Evolutionary conservation across 2,888 invertebrate species (phyloP).

Genomic region (Mycalesis mineus): DNA sequence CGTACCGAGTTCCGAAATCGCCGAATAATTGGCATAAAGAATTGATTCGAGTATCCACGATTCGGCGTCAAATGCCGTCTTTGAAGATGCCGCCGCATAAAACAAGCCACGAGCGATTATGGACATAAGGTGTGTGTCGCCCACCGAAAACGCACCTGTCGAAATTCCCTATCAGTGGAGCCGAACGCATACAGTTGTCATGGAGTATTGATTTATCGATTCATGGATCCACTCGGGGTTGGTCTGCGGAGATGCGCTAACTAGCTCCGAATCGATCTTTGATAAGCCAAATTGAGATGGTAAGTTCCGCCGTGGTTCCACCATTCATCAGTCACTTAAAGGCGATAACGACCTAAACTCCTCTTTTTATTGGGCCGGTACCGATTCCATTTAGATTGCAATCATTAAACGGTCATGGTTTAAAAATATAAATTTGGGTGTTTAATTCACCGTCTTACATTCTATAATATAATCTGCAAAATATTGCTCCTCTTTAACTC

Average conservation of each 20-base stretch:
- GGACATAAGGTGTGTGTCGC: conserved; percentile 56
- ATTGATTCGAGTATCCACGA: conserved; percentile 30
- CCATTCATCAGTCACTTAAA: conserved; percentile 75
- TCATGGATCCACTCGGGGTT: conserved; percentile 47
- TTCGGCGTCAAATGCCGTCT: conserved; percentile 35
- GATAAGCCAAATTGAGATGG: conserved; percentile 76
- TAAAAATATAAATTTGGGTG: neutral
- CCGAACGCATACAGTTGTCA: conserved; percentile 65
- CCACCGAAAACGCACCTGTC: conserved; percentile 59
- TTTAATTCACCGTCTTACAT: neutral
- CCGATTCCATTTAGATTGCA: conserved; percentile 35
- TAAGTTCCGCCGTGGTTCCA: conserved; percentile 38
- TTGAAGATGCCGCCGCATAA: conserved; percentile 45
- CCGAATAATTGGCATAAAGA: conserved; percentile 32
- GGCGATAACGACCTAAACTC: conserved; percentile 55
- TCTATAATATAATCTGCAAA: neutral
- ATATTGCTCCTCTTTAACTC: too few species aligned
- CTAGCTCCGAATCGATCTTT: conserved; percentile 68
- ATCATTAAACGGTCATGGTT: conserved; percentile 15
- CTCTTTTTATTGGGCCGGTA: conserved; percentile 23
- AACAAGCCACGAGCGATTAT: conserved; percentile 45
- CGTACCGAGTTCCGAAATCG: conserved; percentile 2
- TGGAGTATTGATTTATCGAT: conserved; percentile 45
- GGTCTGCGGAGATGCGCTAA: conserved; percentile 56
- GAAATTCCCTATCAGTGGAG: conserved; percentile 52